phyloP scores from a whole-genome alignment of 2,888 invertebrate species.

The Stenchaetothrips biformis region DNA sequence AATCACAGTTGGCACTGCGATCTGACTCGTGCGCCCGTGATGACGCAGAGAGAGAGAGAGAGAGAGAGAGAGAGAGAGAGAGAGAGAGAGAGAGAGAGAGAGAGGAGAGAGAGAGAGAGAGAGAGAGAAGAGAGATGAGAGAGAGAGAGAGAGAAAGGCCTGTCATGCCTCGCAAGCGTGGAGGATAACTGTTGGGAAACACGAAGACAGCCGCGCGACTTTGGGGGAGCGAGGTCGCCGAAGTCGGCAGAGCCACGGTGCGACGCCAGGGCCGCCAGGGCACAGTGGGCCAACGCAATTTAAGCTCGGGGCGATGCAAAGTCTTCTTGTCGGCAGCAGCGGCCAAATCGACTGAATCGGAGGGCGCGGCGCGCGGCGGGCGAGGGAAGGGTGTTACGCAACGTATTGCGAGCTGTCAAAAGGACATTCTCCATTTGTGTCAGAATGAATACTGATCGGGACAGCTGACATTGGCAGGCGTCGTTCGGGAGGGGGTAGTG shows the following conservation, averaged over 20 bases:
- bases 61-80: background rate
- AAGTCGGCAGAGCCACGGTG: too few relatives aligned
- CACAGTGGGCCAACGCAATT: too few relatives aligned
- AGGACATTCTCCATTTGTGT: slow-evolving; percentile 20
- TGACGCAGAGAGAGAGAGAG: background rate
- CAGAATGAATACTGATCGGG: slow-evolving; percentile 23
- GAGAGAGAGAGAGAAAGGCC: background rate
- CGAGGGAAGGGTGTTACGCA: background rate
- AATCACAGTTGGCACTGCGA: too few relatives aligned
- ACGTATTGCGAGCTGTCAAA: background rate
- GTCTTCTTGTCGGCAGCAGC: background rate
- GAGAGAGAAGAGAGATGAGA: background rate
- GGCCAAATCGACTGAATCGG: background rate
- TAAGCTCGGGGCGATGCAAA: too few relatives aligned
- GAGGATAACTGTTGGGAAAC: background rate
- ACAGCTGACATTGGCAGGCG: background rate
- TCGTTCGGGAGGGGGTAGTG: background rate
- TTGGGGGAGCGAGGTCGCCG: too few relatives aligned
- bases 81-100: background rate
- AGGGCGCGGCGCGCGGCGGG: background rate
- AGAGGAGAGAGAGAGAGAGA: background rate
- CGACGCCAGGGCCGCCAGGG: too few relatives aligned
- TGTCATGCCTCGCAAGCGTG: background rate
- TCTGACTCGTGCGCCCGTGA: background rate
- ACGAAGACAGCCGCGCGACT: too few relatives aligned